Conservation (phyloP, 2,113 vertebrate species). For the Mellivora capensis region DNA sequence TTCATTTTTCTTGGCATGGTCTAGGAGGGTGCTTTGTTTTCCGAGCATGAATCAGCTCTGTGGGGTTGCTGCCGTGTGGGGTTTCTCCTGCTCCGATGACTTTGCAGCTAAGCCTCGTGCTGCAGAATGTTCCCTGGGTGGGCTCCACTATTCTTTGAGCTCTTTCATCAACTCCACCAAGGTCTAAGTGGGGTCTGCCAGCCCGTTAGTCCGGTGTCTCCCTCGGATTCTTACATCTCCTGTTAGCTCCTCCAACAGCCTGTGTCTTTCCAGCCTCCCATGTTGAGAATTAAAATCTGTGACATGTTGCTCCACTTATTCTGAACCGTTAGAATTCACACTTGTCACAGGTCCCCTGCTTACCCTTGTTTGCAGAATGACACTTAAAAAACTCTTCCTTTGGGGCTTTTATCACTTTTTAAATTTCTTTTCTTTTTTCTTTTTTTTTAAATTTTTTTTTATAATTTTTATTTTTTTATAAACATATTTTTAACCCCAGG, state of each 20-base stretch:
- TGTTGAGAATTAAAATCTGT: not conserved
- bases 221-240: not conserved
- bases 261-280: fast-evolving
- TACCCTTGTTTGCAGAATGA: not conserved
- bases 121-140: fast-evolving
- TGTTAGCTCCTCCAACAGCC: fast-evolving
- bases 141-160: no score
- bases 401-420: not conserved
- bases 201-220: fast-evolving
- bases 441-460: no score
- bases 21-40: not conserved
- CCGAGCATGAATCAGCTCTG: fast-evolving
- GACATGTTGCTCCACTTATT: not conserved
- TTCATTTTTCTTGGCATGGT: not conserved
- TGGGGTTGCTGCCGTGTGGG: not conserved
- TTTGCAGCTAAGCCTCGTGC: not conserved
- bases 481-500: no score
- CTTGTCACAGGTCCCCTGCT: not conserved
- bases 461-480: no score
- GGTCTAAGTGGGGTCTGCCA: not conserved
- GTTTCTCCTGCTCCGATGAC: not conserved
- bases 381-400: not conserved
- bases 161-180: not conserved
- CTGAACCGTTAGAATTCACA: not conserved
- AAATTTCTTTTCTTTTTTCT: not conserved